phyloP scores from a whole-genome alignment of 1,140 invertebrate genomes.

The Theocolax elegans region DNA sequence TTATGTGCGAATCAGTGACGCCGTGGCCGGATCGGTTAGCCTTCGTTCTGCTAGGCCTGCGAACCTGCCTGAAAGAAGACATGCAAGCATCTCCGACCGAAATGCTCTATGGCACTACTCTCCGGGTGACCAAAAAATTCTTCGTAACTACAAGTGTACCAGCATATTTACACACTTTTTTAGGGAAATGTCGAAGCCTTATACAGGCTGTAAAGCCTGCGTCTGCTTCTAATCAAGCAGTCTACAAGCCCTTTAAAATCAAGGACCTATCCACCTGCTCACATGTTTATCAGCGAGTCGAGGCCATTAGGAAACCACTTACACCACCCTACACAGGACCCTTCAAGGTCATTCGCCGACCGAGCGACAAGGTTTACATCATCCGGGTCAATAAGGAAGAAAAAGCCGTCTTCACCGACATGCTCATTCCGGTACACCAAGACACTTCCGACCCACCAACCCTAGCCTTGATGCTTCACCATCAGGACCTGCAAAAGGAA shows the following conservation, averaged over 20 bases:
- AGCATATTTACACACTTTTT: no score
- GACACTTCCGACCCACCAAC: no score
- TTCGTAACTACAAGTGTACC: no score
- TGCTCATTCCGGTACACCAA: conserved; percentile 26
- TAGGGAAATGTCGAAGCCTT: no score
- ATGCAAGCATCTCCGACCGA: no score
- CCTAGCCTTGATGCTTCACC: no score
- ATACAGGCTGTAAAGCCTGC: conserved; percentile 25
- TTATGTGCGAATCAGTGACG: conserved; percentile 17
- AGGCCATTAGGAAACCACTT: conserved; percentile 40
- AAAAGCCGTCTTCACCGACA: conserved; percentile 1
- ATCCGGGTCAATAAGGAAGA: conserved; percentile 28
- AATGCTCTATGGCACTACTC: no score
- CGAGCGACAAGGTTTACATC: conserved; percentile 38
- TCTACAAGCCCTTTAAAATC: conserved; percentile 23
- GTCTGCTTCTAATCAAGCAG: conserved; percentile 25
- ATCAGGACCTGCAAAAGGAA: no score
- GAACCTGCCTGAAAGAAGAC: conserved; percentile 45
- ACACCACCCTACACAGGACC: conserved; percentile 48
- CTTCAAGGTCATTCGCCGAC: conserved; percentile 42
- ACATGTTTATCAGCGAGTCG: conserved; percentile 47
- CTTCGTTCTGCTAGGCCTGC: no score
- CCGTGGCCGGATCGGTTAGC: no score
- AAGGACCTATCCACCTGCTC: conserved; percentile 38
- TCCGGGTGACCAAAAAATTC: no score